Base-by-base conservation (phyloP, 2,888 invertebrate species). In the Pheosia tremula region DNA sequence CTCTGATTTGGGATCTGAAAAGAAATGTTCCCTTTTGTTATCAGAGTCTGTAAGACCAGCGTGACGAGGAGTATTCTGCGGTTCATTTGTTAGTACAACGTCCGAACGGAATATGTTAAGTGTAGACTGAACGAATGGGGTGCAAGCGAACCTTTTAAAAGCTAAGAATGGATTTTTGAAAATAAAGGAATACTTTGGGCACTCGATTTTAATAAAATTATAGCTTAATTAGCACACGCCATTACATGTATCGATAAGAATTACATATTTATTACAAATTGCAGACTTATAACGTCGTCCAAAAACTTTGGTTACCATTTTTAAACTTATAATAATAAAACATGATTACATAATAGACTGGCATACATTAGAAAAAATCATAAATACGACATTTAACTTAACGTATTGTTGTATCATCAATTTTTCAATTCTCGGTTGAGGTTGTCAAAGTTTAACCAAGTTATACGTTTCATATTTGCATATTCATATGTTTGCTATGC, bases 1-100 rank as follows among this genome's bases (percentile, higher is more conserved):
- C 74, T 81, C 79, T 71, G 75, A 80, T 74, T 81, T 79, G 72
- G 77, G 75, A 91, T 85, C 92, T 92, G 92, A 85, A 92, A 92
- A 89, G 80, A 89, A 88, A 90, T 82, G 78, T 74, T 78, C 74
- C 78, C 58, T 59, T 69, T 68, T 78, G 75, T 78, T 73, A 68
- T 89, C 50, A 92, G 94, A 61, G 59, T 56, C 57, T 64, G 57
- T 62, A 69, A 61, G 61, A 60, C 39, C 64, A 65, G 66, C 60
- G 66, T 64, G 53, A 56, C 53, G 61, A 61, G 56, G 58, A 24
- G 55, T 9, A 43, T 43, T 1, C 0, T 39, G 5, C 39, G 9
- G 10, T 43, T 9, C 4, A 43, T 9, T 43, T 9, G 43, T 43
- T 8, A 43, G 4, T 43, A 9, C 43, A 43, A 43, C 24, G 24